These are phyloP conservation scores for Drosophila helvetica DNA, from an alignment of 2,888 invertebrate species.

Conservation along the genomic window DNA sequence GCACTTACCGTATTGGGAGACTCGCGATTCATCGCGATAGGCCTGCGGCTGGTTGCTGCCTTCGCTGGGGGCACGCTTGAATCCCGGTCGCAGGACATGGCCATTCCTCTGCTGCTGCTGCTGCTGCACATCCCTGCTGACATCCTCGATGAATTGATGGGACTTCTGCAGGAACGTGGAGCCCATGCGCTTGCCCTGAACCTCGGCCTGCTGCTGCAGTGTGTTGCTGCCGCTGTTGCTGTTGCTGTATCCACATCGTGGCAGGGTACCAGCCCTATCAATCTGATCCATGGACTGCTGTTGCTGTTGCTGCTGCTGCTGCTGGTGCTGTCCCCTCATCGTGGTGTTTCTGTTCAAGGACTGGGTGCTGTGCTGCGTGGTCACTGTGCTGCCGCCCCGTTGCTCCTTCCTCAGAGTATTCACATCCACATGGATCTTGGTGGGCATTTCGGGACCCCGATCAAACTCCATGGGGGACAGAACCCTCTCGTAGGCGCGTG, in stretches of 20 bases:
- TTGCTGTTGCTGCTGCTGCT: constrained; percentile 61
- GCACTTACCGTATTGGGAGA: constrained; percentile 89
- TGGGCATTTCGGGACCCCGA: constrained; percentile 84
- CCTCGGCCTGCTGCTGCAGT: constrained; percentile 83
- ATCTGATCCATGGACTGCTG: constrained; percentile 60
- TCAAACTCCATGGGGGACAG: constrained; percentile 87
- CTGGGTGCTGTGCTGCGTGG: constrained; percentile 74
- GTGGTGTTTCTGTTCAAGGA: constrained; percentile 80
- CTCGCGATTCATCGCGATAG: constrained; percentile 88
- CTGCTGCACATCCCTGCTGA: constrained; percentile 86
- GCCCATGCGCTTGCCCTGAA: constrained; percentile 88
- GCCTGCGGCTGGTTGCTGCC: constrained; percentile 86
- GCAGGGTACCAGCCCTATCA: constrained; percentile 86
- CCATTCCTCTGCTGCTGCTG: constrained; percentile 19
- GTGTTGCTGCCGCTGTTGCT: constrained; percentile 18
- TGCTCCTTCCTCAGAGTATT: constrained; percentile 73
- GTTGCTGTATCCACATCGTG: constrained; percentile 85
- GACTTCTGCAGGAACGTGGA: constrained; percentile 88
- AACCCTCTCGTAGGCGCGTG: constrained; percentile 85
- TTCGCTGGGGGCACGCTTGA: constrained; percentile 82
- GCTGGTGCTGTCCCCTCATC: constrained; percentile 63
- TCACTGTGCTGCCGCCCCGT: constrained; percentile 71
- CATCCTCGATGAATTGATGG: constrained; percentile 88
- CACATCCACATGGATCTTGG: constrained; percentile 79
- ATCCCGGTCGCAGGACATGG: constrained; percentile 81